Percentiles rank a stretch among this genome's conserved stretches.
These are phyloP conservation scores for Rhynchomys soricoides DNA, from an alignment of 2,113 vertebrate genomes.

Conservation along the genomic window DNA sequence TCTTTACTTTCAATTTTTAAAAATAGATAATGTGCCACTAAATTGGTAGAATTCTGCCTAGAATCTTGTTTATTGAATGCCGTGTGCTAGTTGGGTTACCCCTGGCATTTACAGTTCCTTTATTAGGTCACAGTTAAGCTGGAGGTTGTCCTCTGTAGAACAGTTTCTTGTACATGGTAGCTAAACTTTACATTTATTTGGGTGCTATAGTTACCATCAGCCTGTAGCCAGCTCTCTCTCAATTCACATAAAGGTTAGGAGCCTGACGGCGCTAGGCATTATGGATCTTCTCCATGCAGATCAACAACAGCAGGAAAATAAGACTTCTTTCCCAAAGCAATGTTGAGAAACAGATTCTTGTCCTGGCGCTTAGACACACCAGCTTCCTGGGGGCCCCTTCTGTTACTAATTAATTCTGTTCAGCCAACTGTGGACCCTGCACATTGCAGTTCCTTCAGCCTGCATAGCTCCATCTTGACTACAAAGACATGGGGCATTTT, in stretches of 20 bases:
- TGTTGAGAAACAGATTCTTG: neutral
- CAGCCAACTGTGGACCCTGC: constrained; percentile 11
- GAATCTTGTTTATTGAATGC: neutral
- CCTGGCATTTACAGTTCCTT: neutral
- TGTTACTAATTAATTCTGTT: constrained; percentile 35
- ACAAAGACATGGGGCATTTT: constrained; percentile 3
- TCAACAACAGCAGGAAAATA: neutral
- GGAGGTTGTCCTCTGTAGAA: constrained; percentile 4
- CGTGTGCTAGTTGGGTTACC: neutral
- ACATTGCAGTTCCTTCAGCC: neutral
- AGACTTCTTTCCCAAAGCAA: neutral
- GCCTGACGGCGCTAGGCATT: neutral
- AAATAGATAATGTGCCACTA: neutral
- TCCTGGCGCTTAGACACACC: neutral
- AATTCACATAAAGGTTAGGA: neutral
- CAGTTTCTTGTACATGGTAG: neutral
- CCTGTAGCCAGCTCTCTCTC: neutral
- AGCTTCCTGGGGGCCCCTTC: neutral
- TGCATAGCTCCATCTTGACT: neutral
- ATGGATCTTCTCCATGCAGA: neutral
- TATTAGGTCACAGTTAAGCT: neutral
- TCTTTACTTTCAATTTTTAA: neutral
- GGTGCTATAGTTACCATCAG: neutral
- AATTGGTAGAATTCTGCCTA: neutral
- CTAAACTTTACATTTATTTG: neutral